Evolutionary conservation across 2,888 invertebrate genomes (phyloP).

Genomic region (Polydrusus pterygomalis): DNA sequence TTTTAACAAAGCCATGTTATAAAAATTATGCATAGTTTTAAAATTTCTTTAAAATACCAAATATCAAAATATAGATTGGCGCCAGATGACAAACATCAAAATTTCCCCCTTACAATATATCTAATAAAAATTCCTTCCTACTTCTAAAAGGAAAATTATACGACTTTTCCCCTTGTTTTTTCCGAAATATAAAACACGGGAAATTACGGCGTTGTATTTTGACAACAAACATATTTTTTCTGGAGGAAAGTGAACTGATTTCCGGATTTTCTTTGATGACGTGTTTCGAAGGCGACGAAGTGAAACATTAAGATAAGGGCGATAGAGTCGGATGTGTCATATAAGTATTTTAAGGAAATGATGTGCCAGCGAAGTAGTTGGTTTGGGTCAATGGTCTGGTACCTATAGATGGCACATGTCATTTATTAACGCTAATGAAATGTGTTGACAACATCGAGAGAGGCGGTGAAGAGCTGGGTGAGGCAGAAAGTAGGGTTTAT

Average conservation of each 20-base stretch:
- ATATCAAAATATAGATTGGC: neutral
- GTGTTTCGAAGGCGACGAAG: neutral
- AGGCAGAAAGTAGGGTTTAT: too few species aligned
- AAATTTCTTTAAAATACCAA: neutral
- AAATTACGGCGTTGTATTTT: slow-evolving; percentile 12
- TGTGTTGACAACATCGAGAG: too few species aligned
- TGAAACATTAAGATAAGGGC: slow-evolving; percentile 9
- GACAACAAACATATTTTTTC: slow-evolving; percentile 20
- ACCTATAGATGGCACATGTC: too few species aligned
- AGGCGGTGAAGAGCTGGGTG: too few species aligned
- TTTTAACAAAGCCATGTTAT: too few species aligned
- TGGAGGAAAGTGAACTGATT: slow-evolving; percentile 9
- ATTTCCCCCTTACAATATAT: neutral
- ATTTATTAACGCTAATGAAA: too few species aligned
- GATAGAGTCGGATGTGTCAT: neutral
- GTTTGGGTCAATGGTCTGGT: too few species aligned
- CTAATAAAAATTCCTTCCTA: slow-evolving; percentile 15
- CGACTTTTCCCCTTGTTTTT: slow-evolving; percentile 16
- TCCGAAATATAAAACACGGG: slow-evolving; percentile 5
- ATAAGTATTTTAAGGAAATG: neutral
- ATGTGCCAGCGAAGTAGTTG: neutral
- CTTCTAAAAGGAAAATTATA: slow-evolving; percentile 5
- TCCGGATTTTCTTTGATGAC: slow-evolving; percentile 9
- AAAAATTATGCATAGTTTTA: neutral
- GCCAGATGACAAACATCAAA: neutral